These are phyloP conservation scores for Scalopus aquaticus DNA, from an alignment of 2,113 vertebrate species.

Conservation along the genomic window DNA sequence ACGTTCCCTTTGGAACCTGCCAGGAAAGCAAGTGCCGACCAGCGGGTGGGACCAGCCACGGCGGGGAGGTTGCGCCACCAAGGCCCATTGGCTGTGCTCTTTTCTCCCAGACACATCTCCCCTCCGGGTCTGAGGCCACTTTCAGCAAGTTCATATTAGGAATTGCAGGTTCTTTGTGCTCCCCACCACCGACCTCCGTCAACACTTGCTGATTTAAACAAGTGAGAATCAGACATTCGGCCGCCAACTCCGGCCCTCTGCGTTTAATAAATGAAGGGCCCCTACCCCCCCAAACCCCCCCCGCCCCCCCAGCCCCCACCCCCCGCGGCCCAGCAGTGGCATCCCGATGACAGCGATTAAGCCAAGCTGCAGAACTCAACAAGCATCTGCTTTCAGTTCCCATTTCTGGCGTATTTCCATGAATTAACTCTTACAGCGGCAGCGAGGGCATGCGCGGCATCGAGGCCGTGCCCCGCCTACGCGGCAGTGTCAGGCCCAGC, in stretches of 20 bases:
- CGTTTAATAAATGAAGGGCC: neutral
- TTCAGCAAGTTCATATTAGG: conserved; percentile 53
- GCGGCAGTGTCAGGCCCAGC: no score
- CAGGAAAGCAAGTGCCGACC: conserved; percentile 46
- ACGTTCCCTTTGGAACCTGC: conserved; percentile 48
- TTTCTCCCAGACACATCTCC: neutral
- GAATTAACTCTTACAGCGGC: conserved; percentile 62
- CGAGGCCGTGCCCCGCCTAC: rapidly evolving
- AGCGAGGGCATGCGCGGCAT: neutral
- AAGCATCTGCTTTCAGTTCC: conserved; percentile 62
- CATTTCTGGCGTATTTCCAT: conserved; percentile 61
- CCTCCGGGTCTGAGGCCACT: neutral
- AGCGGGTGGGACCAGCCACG: neutral
- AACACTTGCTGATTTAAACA: conserved; percentile 67
- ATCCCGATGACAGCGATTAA: conserved; percentile 51
- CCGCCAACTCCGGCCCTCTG: neutral
- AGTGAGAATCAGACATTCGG: neutral
- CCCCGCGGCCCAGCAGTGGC: neutral
- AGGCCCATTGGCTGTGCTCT: conserved; percentile 1
- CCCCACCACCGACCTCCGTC: neutral
- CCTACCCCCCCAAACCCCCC: no score
- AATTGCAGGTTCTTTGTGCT: neutral
- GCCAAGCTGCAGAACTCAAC: conserved; percentile 15
- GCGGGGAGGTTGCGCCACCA: neutral
- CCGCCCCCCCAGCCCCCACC: neutral